Conservation (phyloP, 2,797 vertebrate species). For the Sebastes steindachneri region DNA sequence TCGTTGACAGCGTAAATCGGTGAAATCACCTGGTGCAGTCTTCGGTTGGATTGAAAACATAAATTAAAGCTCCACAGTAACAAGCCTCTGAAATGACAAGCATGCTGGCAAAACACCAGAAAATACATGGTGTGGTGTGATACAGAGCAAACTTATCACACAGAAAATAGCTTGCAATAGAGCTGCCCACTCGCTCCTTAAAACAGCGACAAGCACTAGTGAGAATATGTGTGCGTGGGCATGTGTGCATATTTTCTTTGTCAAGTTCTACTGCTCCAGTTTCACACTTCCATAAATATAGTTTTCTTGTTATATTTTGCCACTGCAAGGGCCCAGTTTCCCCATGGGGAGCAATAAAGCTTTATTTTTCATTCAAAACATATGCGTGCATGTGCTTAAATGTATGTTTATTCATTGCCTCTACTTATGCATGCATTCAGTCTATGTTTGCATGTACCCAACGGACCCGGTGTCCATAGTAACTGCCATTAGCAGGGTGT, state of each 20-base stretch:
- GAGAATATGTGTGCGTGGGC: background rate
- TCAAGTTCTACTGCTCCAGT: constrained; percentile 7
- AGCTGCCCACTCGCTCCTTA: constrained; percentile 26
- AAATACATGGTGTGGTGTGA: background rate
- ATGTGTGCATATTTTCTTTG: constrained; percentile 2
- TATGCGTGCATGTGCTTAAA: background rate
- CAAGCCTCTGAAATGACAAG: background rate
- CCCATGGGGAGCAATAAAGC: background rate
- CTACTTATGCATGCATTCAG: background rate
- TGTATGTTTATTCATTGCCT: background rate
- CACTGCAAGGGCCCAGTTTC: background rate
- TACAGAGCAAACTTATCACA: background rate
- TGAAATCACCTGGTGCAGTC: background rate
- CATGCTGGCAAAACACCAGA: background rate
- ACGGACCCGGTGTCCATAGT: constrained; percentile 38
- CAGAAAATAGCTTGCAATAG: background rate
- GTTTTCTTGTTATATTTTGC: background rate
- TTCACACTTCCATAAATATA: background rate
- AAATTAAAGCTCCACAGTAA: background rate
- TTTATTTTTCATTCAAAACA: constrained; percentile 1
- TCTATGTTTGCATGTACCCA: constrained; percentile 2
- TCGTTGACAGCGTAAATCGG: background rate
- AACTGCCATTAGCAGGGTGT: constrained; percentile 33
- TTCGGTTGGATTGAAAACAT: constrained; percentile 5
- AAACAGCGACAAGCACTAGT: constrained; percentile 13